Base-by-base conservation (phyloP, 2,797 vertebrate genomes). In the Tarsius wallacei region DNA sequence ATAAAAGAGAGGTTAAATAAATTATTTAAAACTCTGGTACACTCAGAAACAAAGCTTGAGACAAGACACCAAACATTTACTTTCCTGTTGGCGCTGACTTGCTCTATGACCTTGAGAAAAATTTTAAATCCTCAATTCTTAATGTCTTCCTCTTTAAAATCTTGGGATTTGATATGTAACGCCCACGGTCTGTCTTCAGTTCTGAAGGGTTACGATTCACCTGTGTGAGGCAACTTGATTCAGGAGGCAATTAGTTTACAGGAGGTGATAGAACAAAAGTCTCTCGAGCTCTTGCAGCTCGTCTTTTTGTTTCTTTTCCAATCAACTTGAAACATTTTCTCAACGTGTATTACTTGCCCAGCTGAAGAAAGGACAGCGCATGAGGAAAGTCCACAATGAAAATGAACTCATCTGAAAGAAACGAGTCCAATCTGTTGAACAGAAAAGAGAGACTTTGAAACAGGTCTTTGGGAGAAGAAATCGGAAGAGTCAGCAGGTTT, bases 41-140 rank as follows among this genome's bases (percentile, higher is more conserved):
- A 82, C 53, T 77, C 47, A 78, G 78, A 81, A 93, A 87, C 33
- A 95, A 85, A 90, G 7, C 49, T 96, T 63, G 53, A 85, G 33
- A 8, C 36, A 55, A 89, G 21, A 78, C 24, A 86, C 26, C 86
- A 28, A 83, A 88, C 47, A 86, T 22, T 80, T 22, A 55, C 10
- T 76, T 85, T 14, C 2, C 13, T 87, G 7, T 47, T 78, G n/a
- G 22, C 12, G 74, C 2, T 64, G 19, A 28, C 15, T 85, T 77
- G 28, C 42, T 33, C 13, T 36, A 7, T 61, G 14, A 84, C 15
- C 42, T 51, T 85, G 49, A 96, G 51, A 80, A 55, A 68, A 31
- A 42, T 68, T 42, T 22, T 47, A 71, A 73, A 61, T 83, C 10
- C 78, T 22, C 19, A 2, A 36, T 90, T 83, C 28, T 96, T 53